Evolutionary conservation across 2,797 vertebrate species (phyloP).

Genomic region (Acridotheres tristis): DNA sequence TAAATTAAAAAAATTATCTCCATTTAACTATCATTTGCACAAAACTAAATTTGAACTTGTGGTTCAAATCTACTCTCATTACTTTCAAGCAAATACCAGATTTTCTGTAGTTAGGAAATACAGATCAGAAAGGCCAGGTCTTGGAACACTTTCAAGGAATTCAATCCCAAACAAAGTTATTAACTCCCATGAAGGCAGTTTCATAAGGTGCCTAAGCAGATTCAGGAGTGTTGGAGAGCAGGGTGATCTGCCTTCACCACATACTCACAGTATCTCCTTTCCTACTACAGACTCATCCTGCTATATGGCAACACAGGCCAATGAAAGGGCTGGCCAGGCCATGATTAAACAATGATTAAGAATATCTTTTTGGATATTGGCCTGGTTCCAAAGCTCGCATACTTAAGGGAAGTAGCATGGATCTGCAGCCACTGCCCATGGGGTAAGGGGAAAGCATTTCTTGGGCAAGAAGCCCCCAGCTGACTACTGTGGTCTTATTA

Average conservation of each 20-base stretch:
- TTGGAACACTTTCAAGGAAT: background rate
- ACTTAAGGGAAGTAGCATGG: background rate
- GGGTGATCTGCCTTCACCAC: background rate
- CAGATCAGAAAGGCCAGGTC: background rate
- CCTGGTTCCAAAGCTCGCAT: background rate
- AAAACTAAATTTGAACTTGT: background rate
- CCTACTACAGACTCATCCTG: background rate
- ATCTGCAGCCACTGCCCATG: background rate
- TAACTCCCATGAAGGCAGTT: background rate
- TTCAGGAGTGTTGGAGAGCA: background rate
- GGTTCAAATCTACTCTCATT: background rate
- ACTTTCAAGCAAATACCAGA: background rate
- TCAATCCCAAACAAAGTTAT: background rate
- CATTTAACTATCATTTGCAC: background rate
- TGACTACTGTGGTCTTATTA: background rate
- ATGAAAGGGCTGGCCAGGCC: background rate
- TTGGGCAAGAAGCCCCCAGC: background rate
- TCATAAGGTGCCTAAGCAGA: background rate
- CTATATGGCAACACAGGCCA: background rate
- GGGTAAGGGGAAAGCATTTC: rapidly evolving
- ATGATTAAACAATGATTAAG: background rate
- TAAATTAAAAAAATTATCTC: background rate
- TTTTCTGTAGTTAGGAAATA: background rate
- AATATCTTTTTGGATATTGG: background rate
- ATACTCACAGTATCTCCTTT: background rate